Evolutionary conservation across 2,797 vertebrate genomes (phyloP).

Genomic region (Sebastes ruberrimus): DNA sequence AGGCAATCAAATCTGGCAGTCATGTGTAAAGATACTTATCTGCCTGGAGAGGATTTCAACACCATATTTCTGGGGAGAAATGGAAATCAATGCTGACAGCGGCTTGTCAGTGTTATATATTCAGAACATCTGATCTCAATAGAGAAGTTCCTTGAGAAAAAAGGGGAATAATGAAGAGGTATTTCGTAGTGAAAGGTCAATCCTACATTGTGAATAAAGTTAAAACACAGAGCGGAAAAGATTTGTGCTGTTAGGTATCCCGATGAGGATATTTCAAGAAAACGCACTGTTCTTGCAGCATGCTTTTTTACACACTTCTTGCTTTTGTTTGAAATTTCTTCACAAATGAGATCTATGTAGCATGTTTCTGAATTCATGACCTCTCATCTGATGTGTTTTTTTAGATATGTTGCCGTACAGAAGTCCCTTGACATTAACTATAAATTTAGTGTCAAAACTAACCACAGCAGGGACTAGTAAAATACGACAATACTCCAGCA

Average conservation of each 20-base stretch:
- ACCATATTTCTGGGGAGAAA: conserved; percentile 83
- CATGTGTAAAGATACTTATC: conserved; percentile 87
- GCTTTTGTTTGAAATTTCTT: conserved; percentile 71
- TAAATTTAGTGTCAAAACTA: conserved; percentile 60
- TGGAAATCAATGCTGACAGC: conserved; percentile 85
- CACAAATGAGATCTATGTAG: conserved; percentile 61
- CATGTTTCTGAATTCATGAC: conserved; percentile 68
- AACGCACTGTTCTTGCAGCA: conserved; percentile 33
- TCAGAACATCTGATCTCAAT: conserved; percentile 83
- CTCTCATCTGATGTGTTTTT: conserved; percentile 48
- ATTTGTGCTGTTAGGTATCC: conserved; percentile 37
- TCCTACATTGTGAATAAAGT: conserved; percentile 45
- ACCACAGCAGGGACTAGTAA: conserved; percentile 38
- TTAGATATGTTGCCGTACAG: conserved; percentile 35
- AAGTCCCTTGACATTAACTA: conserved; percentile 52
- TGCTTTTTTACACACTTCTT: conserved; percentile 52
- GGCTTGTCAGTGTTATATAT: conserved; percentile 81
- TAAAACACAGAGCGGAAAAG: conserved; percentile 45
- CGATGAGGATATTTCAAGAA: conserved; percentile 63
- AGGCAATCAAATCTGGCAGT: conserved; percentile 87
- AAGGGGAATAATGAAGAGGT: conserved; percentile 65
- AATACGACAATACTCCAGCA: conserved; percentile 63
- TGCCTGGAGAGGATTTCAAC: conserved; percentile 85
- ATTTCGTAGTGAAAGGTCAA: conserved; percentile 67
- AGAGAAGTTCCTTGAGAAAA: conserved; percentile 70